phyloP scores from a whole-genome alignment of 1,140 invertebrate species.

The Hetaerina americana region DNA sequence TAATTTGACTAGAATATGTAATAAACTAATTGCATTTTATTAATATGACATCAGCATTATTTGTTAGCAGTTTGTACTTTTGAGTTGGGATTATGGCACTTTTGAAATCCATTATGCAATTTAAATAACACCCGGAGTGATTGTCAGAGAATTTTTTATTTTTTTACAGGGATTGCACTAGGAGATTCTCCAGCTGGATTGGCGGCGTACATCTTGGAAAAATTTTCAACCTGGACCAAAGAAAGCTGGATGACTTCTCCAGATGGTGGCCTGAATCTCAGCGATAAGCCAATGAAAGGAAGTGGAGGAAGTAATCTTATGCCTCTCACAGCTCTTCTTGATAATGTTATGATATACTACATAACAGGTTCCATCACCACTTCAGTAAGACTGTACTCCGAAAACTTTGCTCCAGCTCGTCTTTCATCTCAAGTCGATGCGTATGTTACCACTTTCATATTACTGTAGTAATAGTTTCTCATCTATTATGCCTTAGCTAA shows the following conservation, averaged over 20 bases:
- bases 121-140: not conserved
- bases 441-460: too few species aligned
- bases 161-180: slow-evolving; percentile 40
- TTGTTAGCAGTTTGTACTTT: too few species aligned
- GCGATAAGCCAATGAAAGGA: slow-evolving; percentile 23
- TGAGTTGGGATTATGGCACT: too few species aligned
- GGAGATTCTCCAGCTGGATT: slow-evolving; percentile 56
- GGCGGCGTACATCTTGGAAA: slow-evolving; percentile 73
- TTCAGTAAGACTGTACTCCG: slow-evolving; percentile 60
- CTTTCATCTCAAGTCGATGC: too few species aligned
- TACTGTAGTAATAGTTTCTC: too few species aligned
- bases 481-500: too few species aligned
- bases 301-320: slow-evolving; percentile 22
- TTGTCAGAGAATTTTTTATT: too few species aligned
- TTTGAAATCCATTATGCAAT: too few species aligned
- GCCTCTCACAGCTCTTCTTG: slow-evolving; percentile 59
- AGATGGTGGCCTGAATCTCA: slow-evolving; percentile 55
- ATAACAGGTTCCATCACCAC: slow-evolving; percentile 59
- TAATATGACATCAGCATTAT: too few species aligned
- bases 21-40: too few species aligned
- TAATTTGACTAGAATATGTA: too few species aligned
- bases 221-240: slow-evolving; percentile 69
- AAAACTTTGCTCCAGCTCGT: slow-evolving; percentile 35
- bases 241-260: slow-evolving; percentile 32
- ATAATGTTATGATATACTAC: slow-evolving; percentile 86